Percentiles rank a stretch among this genome's conserved stretches.
These are phyloP conservation scores for Chloromyia formosa DNA, from an alignment of 2,888 invertebrate genomes.

Conservation along the genomic window DNA sequence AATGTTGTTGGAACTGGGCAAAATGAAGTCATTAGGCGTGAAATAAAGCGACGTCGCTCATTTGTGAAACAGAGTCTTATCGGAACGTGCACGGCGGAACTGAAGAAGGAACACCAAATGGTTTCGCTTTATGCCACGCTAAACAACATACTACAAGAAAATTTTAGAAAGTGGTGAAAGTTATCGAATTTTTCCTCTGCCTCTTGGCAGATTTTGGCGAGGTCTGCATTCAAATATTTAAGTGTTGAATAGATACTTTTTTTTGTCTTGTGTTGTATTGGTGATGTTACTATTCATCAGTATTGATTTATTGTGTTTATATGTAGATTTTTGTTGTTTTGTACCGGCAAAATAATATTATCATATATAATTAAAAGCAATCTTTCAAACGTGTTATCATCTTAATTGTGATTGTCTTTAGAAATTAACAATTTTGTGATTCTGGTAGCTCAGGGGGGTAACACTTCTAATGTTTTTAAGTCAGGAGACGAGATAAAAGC, in stretches of 20 bases:
- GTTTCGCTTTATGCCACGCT: not conserved
- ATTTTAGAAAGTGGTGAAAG: constrained; percentile 42
- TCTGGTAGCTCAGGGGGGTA: too few species aligned
- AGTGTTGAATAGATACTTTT: constrained; percentile 15
- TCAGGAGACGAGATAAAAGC: too few species aligned
- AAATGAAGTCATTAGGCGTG: constrained; percentile 33
- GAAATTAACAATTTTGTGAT: too few species aligned
- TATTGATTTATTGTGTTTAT: too few species aligned
- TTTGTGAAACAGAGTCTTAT: constrained; percentile 19
- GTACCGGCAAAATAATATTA: too few species aligned
- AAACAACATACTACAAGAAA: constrained; percentile 13
- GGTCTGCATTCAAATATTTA: not conserved
- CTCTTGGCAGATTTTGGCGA: constrained; percentile 29
- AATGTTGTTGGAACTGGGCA: constrained; percentile 5
- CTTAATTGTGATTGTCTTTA: too few species aligned
- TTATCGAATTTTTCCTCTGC: constrained; percentile 2
- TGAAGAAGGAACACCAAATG: not conserved
- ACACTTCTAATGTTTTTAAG: too few species aligned
- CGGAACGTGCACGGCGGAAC: constrained; percentile 13
- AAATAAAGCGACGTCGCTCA: constrained; percentile 26
- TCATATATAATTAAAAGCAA: too few species aligned
- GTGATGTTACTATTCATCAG: constrained; percentile 23
- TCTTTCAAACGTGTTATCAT: too few species aligned
- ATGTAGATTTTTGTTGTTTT: too few species aligned
- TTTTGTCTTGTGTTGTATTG: constrained; percentile 7